phyloP scores from a whole-genome alignment of 2,888 invertebrate genomes.

The Idaea biselata region DNA sequence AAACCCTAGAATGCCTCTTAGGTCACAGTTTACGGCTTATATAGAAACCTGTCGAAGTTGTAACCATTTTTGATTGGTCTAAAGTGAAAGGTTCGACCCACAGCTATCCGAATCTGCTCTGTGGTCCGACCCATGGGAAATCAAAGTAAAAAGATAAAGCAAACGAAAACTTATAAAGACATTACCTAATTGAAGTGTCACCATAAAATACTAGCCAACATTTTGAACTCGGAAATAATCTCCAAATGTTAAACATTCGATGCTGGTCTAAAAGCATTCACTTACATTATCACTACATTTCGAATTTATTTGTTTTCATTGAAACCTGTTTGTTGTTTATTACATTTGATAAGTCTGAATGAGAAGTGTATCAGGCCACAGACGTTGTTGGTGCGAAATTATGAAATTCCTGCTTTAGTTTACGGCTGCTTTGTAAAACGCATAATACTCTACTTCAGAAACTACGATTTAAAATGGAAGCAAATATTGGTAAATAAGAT shows the following conservation, averaged over 20 bases:
- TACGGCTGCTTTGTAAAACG: not conserved
- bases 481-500: too few species aligned
- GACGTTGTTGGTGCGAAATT: not conserved
- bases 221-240: not conserved
- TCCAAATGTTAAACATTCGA: not conserved
- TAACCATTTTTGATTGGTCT: too few species aligned
- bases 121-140: not conserved
- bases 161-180: not conserved
- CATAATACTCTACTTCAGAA: too few species aligned
- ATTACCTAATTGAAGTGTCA: not conserved
- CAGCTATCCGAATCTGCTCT: not conserved
- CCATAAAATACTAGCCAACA: not conserved
- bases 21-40: too few species aligned
- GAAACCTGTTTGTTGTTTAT: not conserved
- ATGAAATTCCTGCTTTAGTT: not conserved
- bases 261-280: not conserved
- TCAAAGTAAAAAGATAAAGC: not conserved
- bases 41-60: too few species aligned
- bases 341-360: not conserved
- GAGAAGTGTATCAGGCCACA: not conserved
- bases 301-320: slow-evolving; percentile 1
- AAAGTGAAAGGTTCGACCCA: not conserved
- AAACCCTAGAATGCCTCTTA: too few species aligned
- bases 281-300: not conserved
- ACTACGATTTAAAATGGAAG: too few species aligned